Conservation (phyloP, 2,797 vertebrate species). For the Xyrichtys novacula region DNA sequence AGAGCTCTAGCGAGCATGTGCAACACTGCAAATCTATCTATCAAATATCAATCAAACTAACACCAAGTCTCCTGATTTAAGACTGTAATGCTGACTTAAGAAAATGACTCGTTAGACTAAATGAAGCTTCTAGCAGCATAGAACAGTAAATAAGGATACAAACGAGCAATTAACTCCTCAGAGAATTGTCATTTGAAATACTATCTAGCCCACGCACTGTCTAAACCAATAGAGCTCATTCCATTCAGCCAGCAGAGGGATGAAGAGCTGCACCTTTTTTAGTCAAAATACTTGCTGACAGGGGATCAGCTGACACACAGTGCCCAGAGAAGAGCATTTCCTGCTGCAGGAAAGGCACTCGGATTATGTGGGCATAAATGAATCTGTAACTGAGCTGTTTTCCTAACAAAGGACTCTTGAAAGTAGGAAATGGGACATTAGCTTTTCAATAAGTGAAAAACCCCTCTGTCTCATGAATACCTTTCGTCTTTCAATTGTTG, state of each 20-base stretch:
- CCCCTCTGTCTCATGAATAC: conserved; percentile 24
- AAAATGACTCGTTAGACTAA: too few relatives aligned
- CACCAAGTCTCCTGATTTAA: too few relatives aligned
- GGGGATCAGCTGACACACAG: conserved; percentile 29
- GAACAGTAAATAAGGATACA: too few relatives aligned
- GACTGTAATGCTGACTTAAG: too few relatives aligned
- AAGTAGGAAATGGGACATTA: conserved; percentile 33
- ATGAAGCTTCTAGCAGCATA: neutral
- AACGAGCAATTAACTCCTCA: conserved; percentile 60
- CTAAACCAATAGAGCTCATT: conserved; percentile 21
- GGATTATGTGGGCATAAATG: conserved; percentile 38
- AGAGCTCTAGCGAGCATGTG: too few relatives aligned
- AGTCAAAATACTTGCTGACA: conserved; percentile 33
- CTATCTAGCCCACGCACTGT: conserved; percentile 44
- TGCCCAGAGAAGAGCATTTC: conserved; percentile 32
- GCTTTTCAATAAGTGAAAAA: conserved; percentile 24
- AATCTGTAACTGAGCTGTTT: conserved; percentile 41
- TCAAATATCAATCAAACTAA: too few relatives aligned
- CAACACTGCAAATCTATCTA: too few relatives aligned
- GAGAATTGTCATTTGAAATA: conserved; percentile 54
- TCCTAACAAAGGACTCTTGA: conserved; percentile 29
- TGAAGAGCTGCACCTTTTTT: conserved; percentile 22
- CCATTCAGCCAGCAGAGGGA: conserved; percentile 34
- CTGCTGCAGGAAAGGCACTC: conserved; percentile 20
- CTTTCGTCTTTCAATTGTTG: conserved; percentile 14